Conservation (phyloP, 2,113 vertebrate genomes). For the Numida meleagris region DNA sequence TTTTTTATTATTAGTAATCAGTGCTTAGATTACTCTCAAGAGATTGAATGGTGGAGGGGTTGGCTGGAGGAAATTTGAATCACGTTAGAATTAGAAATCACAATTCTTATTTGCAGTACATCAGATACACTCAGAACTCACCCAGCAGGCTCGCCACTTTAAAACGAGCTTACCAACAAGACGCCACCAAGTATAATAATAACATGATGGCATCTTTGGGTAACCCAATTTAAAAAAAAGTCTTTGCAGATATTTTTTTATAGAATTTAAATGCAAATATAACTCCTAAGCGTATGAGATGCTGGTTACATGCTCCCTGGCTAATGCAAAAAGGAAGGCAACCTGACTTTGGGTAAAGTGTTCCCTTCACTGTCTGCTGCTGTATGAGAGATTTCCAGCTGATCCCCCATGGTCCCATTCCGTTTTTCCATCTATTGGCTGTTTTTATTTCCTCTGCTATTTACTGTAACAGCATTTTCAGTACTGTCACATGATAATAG, state of each 20-base stretch:
- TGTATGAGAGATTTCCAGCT: constrained; percentile 3
- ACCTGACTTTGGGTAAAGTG: neutral
- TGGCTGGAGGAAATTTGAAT: neutral
- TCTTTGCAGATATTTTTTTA: neutral
- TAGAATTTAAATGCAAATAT: neutral
- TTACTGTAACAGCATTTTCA: neutral
- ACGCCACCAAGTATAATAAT: neutral
- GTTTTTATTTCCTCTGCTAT: constrained; percentile 29
- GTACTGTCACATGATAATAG: neutral
- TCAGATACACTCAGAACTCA: neutral
- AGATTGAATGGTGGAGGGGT: neutral
- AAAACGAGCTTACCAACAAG: neutral
- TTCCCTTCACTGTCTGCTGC: neutral
- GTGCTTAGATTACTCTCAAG: neutral
- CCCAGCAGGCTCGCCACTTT: neutral
- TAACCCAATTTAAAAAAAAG: neutral
- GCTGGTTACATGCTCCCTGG: neutral
- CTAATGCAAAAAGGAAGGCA: neutral
- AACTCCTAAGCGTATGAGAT: neutral
- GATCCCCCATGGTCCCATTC: constrained; percentile 3
- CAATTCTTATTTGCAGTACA: neutral
- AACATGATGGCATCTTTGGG: neutral
- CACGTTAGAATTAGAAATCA: neutral
- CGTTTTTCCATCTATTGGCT: constrained; percentile 31
- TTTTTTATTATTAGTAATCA: neutral